A percentile compares a stretch with the other conserved stretches of the same genome.
Evolutionary conservation across 2,113 vertebrate genomes (phyloP).

Genomic region (Apus apus): DNA sequence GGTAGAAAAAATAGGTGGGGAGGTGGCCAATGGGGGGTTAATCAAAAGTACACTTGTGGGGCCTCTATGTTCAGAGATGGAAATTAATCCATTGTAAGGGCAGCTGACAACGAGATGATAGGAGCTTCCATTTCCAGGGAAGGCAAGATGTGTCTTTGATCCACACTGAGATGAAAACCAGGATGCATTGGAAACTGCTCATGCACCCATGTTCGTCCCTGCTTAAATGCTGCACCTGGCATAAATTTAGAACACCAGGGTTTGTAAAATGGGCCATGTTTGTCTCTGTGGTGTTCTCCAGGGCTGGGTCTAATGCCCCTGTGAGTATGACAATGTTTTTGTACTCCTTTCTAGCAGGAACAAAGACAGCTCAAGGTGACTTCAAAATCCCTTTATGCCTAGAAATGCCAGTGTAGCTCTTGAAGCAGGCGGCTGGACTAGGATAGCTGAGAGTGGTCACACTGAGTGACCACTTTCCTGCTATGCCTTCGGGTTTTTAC

Average conservation of each 20-base stretch:
- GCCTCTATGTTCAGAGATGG: background rate
- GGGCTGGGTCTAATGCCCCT: background rate
- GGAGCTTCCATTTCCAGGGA: background rate
- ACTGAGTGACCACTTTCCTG: background rate
- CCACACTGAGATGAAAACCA: background rate
- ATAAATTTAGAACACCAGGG: background rate
- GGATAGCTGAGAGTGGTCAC: background rate
- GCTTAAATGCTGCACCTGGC: background rate
- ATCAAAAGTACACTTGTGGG: background rate
- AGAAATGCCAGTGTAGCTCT: background rate
- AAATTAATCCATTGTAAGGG: background rate
- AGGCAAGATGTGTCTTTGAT: background rate
- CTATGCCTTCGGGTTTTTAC: background rate
- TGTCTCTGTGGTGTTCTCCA: background rate
- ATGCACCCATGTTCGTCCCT: fast-evolving
- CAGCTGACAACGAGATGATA: background rate
- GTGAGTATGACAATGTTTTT: background rate
- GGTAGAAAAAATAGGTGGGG: fast-evolving
- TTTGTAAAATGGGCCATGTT: background rate
- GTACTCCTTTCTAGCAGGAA: background rate
- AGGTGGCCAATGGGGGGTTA: background rate
- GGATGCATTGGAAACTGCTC: background rate
- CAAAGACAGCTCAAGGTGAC: background rate
- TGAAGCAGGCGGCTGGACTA: background rate
- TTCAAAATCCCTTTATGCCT: background rate